Base-by-base conservation (phyloP, 1,140 invertebrate species). In the Drosophila tsacasi region DNA sequence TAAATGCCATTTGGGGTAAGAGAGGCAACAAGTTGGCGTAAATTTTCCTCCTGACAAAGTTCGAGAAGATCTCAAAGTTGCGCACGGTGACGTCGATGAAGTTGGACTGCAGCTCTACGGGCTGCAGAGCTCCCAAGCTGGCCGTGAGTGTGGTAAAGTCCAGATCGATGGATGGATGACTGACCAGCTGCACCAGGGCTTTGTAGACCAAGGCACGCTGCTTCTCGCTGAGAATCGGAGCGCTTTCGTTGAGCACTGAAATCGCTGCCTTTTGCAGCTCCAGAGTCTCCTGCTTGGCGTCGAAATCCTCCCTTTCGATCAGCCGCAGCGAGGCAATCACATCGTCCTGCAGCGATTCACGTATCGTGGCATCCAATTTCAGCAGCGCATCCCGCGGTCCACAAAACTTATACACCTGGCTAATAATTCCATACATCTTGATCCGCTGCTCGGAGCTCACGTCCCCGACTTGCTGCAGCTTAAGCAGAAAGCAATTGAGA, bases 171-270 rank as follows among this genome's bases (percentile, higher is more conserved):
- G 63, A 54, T 13, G 91, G 79, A 60, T 89, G 81, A 21, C 71
- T 92, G 0, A 92, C 67, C 8, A 91, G 49, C 61, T 91, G 77
- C 3, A 92, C 74, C 37, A 93, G 39, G 1, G 76, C 80, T 54
- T 92, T 91, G 50, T 92, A 93, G 7, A 92, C 39, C 2, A 92
- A 50, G 0, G 84, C 89, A 13, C 92, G 81, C 67, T 93, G 92
- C 15, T 65, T 23, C 59, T 91, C 91, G 52, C 50, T 86, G 5
- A 92, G 76, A 21, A 77, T 61, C 0, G 90, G 79, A 4, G 76
- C 77, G 17, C 79, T 83, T 50, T 92, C 83, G n/a, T 69, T 79
- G 0, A 93, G 75, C 25, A 82, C 79, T 1, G 47, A 52, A 17
- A 93, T 23, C 0, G 91, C 79, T 2, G 86, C 76, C n/a, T 76